Percentiles rank a stretch among this genome's conserved stretches.
Conservation (phyloP, 2,888 invertebrate species). For the Melipona beecheii region DNA sequence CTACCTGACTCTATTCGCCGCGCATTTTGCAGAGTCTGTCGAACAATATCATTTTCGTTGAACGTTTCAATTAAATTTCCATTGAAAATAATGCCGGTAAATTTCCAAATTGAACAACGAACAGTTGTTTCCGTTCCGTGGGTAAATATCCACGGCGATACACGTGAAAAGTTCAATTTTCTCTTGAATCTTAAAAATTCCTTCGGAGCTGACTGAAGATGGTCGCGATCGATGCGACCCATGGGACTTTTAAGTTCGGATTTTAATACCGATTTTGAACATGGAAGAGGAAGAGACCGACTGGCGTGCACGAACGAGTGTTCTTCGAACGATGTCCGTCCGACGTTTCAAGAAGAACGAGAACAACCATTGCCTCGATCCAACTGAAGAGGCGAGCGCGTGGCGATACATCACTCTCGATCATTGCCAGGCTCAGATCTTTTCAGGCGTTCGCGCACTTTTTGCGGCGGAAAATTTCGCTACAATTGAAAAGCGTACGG, state of each 20-base stretch:
- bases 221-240: slow-evolving; percentile 65
- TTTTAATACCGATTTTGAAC: slow-evolving; percentile 41
- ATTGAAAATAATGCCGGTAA: no score
- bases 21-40: no score
- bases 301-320: slow-evolving; percentile 4
- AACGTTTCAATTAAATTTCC: no score
- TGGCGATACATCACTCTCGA: slow-evolving; percentile 77
- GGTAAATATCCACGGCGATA: no score
- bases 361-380: neutral
- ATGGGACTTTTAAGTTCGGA: slow-evolving; percentile 42
- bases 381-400: slow-evolving; percentile 39
- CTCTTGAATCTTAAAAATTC: no score
- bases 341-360: neutral
- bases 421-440: slow-evolving; percentile 64
- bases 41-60: no score
- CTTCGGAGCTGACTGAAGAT: neutral
- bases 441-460: slow-evolving; percentile 57
- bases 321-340: neutral
- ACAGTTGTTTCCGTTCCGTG: no score
- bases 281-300: slow-evolving; percentile 8
- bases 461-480: slow-evolving; percentile 60
- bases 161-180: no score
- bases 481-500: slow-evolving; percentile 48
- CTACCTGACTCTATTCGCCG: slow-evolving; percentile 47
- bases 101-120: no score